Base-by-base conservation (phyloP, 2,113 vertebrate genomes). In the Chroicocephalus ridibundus region DNA sequence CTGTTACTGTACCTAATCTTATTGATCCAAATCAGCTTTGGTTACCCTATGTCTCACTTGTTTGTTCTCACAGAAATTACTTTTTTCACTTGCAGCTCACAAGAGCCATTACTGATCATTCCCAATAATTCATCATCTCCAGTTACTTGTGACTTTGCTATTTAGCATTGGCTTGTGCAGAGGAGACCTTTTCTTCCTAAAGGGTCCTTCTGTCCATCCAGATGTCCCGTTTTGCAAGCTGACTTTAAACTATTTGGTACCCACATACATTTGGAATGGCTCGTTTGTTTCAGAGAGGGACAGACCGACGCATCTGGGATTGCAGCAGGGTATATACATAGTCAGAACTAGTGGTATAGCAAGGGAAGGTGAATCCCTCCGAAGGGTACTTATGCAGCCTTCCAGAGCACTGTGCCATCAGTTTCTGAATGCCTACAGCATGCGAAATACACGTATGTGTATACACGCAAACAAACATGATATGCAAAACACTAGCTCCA, bases 241-340 rank as follows among this genome's bases (percentile, higher is more conserved):
- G 51, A 36, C 44, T 78, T 66, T 29, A 54, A 71, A n/a, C 34
- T 76, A 1, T 51, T 76, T 60, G 44, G 17, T 66, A 78, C n/a
- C 38, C 14, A 49, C 20, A 36, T 25, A 38, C 11, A 7, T 61
- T 82, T 40, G 18, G n/a, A 52, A 60, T 18, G 44, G 7, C 21
- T 52, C 2, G 0, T 34, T 65, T 82, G 15, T n/a, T 52, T 15
- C 0, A 2, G 15, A 52, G 49, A 52, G 21, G 29, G 15, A 38
- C 13, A 44, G 49, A 26, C 65, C 29, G 25, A 66, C 19, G 42
- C 1, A 0, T n/a, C 29, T 47, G 27, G 51, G 34, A 54, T n/a
- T 54, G 21, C 38, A 52, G 42, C 68, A 57, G 13, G 29, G 19
- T 64, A n/a, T n/a, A 15, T 9, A 29, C 10, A 15, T 27, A 26